Conservation (phyloP, 2,888 invertebrate genomes). For the Rhagium mordax region DNA sequence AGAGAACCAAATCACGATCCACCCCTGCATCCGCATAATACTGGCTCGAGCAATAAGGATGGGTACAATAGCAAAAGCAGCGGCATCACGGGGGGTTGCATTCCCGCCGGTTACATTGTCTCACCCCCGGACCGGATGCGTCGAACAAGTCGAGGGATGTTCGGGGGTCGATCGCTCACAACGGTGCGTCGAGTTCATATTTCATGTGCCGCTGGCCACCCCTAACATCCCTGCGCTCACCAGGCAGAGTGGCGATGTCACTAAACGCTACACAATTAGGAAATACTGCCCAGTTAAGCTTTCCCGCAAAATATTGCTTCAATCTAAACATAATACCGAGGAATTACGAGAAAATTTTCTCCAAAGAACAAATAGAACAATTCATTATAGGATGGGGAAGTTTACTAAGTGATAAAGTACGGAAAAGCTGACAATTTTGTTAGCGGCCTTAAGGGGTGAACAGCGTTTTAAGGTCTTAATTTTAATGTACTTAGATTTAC, state of each 20-base stretch:
- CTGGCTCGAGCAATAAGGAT: conserved; percentile 31
- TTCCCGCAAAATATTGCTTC: conserved; percentile 52
- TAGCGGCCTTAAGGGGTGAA: conserved; percentile 27
- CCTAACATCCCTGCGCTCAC: conserved; percentile 25
- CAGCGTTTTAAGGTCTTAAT: conserved; percentile 11
- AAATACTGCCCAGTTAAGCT: conserved; percentile 53
- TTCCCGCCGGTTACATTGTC: conserved; percentile 60
- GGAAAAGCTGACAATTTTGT: conserved; percentile 43
- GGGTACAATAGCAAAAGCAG: conserved; percentile 32
- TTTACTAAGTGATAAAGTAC: conserved; percentile 48
- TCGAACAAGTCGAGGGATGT: conserved; percentile 60
- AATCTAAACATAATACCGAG: conserved; percentile 52
- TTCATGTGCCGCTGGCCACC: conserved; percentile 63
- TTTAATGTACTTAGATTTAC: conserved; percentile 17
- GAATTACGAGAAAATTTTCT: conserved; percentile 44
- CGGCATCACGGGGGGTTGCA: conserved; percentile 45
- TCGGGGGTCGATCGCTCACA: conserved; percentile 56
- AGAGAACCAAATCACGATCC: conserved; percentile 44
- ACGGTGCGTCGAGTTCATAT: conserved; percentile 65
- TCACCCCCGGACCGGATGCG: conserved; percentile 62
- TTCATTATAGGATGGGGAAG: conserved; percentile 46
- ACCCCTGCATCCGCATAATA: conserved; percentile 37
- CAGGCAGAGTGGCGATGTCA: conserved; percentile 45
- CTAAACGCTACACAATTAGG: conserved; percentile 56
- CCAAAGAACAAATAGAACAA: conserved; percentile 45